Evolutionary conservation across 2,888 invertebrate genomes (phyloP).

Genomic region (Xestoiulus laeticollis): DNA sequence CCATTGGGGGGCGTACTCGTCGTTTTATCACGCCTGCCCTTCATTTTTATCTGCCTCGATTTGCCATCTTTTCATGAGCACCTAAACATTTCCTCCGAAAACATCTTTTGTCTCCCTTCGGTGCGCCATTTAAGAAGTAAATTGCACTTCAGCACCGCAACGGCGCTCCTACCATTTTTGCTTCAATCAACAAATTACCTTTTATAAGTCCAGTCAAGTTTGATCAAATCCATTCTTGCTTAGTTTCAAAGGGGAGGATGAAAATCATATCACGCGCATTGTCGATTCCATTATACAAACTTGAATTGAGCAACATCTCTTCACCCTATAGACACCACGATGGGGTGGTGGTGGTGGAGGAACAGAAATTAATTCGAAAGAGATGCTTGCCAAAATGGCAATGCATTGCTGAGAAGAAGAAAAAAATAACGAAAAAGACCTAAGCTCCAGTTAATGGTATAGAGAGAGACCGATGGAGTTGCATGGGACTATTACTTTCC

Average conservation of each 20-base stretch:
- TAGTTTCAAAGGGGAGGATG: background rate
- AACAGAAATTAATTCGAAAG: constrained; percentile 8
- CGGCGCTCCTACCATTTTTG: constrained; percentile 17
- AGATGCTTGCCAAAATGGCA: background rate
- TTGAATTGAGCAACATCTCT: background rate
- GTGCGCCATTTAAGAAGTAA: background rate
- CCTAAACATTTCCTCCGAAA: background rate
- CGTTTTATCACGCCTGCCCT: background rate
- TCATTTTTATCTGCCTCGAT: background rate
- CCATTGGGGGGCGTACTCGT: background rate
- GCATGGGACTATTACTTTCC: constrained; percentile 31
- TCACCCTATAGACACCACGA: background rate
- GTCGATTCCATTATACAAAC: constrained; percentile 12
- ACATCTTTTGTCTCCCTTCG: constrained; percentile 30
- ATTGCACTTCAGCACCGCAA: background rate
- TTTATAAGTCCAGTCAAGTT: constrained; percentile 29
- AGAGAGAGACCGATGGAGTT: constrained; percentile 15
- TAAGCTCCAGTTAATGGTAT: constrained; percentile 26
- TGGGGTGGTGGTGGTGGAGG: background rate
- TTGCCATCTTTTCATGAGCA: background rate
- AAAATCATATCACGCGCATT: constrained; percentile 43
- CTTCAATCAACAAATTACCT: constrained; percentile 38
- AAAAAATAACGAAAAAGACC: background rate
- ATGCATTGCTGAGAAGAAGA: background rate
- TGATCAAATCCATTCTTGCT: background rate